A percentile compares a stretch with the other conserved stretches of the same genome.
Conservation (phyloP, 1,140 invertebrate species). For the Papilio machaon region DNA sequence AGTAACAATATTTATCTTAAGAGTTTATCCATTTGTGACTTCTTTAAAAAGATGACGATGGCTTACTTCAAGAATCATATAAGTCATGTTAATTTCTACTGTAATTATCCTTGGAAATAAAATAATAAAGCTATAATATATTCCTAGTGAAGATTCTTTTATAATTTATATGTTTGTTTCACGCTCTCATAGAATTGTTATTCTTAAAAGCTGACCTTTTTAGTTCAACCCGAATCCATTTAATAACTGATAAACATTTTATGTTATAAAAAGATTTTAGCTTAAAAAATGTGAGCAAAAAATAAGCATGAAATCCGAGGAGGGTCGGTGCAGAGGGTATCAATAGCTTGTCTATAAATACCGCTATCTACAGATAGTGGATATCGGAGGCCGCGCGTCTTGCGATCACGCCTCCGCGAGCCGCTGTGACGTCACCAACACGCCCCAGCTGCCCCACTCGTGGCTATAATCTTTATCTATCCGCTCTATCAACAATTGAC, state of each 20-base stretch:
- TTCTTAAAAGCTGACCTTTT: not conserved
- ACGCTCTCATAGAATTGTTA: no score
- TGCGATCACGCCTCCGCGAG: not conserved
- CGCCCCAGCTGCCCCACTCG: conserved; percentile 15
- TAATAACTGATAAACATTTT: not conserved
- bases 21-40: no score
- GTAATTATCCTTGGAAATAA: no score
- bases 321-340: conserved; percentile 1
- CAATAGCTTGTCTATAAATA: conserved; percentile 1
- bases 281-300: not conserved
- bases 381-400: conserved; percentile 7
- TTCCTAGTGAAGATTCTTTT: no score
- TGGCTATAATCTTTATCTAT: not conserved
- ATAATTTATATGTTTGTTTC: no score
- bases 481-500: not conserved
- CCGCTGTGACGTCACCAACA: not conserved
- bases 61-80: no score
- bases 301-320: conserved; percentile 1
- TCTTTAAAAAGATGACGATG: no score
- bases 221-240: not conserved
- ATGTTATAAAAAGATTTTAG: not conserved
- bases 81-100: no score
- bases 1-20: no score
- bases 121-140: no score
- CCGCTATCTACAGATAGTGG: not conserved